phyloP scores from a whole-genome alignment of 2,113 vertebrate species.

The Tupaia chinensis region DNA sequence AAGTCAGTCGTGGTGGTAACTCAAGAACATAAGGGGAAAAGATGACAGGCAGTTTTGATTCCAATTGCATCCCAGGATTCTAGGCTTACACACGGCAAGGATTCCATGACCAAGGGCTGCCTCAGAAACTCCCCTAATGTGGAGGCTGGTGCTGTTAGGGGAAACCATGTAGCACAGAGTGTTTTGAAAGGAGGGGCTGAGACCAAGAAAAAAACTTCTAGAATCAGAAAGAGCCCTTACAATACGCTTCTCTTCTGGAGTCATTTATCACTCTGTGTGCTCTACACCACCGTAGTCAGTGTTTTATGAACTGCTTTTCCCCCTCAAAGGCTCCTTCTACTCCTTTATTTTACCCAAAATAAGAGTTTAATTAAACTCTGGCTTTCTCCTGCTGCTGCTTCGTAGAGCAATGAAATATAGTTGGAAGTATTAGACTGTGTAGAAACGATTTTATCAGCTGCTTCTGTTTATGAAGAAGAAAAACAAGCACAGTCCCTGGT shows the following conservation, averaged over 20 bases:
- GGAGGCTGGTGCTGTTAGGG: slow-evolving; percentile 14
- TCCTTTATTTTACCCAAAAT: slow-evolving; percentile 36
- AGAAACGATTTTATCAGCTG: slow-evolving; percentile 1
- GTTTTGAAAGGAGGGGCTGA: slow-evolving; percentile 46
- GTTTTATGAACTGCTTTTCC: slow-evolving; percentile 75
- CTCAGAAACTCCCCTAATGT: slow-evolving; percentile 5
- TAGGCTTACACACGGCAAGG: background rate
- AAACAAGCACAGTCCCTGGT: background rate
- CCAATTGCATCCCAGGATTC: background rate
- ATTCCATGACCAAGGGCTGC: background rate
- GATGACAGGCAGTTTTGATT: background rate
- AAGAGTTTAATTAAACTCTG: slow-evolving; percentile 72
- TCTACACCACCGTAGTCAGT: slow-evolving; percentile 54
- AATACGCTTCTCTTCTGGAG: slow-evolving; percentile 36
- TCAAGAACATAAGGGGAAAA: background rate
- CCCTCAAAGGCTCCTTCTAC: slow-evolving; percentile 70
- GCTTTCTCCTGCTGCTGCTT: slow-evolving; percentile 61
- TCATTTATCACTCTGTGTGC: slow-evolving; percentile 71
- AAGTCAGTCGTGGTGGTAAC: background rate
- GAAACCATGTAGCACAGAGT: slow-evolving; percentile 2
- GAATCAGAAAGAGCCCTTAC: slow-evolving; percentile 77
- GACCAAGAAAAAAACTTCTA: slow-evolving; percentile 48
- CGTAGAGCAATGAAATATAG: background rate
- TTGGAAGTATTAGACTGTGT: background rate
- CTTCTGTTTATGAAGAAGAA: slow-evolving; percentile 25